phyloP scores from a whole-genome alignment of 2,888 invertebrate species.

The Rhopalosiphum nymphaeae region DNA sequence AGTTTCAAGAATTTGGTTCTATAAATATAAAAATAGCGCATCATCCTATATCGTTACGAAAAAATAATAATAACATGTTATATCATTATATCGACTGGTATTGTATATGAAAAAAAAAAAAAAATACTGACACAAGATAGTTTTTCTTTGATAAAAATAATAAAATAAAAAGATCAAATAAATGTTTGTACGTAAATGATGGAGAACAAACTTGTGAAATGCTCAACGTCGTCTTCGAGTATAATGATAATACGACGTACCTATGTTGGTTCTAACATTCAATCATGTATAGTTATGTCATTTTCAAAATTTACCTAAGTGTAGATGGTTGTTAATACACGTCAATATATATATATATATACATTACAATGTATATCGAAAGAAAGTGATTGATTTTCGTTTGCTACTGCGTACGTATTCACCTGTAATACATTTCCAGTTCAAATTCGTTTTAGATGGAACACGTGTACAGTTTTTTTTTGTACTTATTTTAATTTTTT shows the following conservation, averaged over 20 bases:
- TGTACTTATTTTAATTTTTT: background rate
- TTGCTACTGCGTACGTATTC: background rate
- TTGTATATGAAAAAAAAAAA: background rate
- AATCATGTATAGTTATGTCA: background rate
- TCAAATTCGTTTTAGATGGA: background rate
- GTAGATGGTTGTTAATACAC: background rate
- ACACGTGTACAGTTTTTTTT: background rate
- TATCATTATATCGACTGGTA: background rate
- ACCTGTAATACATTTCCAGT: background rate
- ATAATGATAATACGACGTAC: background rate
- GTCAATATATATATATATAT: background rate
- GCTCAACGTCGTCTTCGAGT: background rate
- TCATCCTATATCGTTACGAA: background rate
- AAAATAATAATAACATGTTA: background rate
- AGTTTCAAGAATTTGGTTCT: background rate
- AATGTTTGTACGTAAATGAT: background rate
- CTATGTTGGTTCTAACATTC: background rate
- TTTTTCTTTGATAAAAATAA: slow-evolving; percentile 1
- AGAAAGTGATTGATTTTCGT: background rate
- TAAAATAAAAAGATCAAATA: background rate
- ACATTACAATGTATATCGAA: too few species aligned
- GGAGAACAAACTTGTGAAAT: background rate
- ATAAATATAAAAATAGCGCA: background rate
- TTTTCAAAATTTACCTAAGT: background rate
- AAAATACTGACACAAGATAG: background rate